Evolutionary conservation across 2,113 vertebrate genomes (phyloP), one percentile per base, ranked within the genome.

Genomic region (Oryzias celebensis): DNA sequence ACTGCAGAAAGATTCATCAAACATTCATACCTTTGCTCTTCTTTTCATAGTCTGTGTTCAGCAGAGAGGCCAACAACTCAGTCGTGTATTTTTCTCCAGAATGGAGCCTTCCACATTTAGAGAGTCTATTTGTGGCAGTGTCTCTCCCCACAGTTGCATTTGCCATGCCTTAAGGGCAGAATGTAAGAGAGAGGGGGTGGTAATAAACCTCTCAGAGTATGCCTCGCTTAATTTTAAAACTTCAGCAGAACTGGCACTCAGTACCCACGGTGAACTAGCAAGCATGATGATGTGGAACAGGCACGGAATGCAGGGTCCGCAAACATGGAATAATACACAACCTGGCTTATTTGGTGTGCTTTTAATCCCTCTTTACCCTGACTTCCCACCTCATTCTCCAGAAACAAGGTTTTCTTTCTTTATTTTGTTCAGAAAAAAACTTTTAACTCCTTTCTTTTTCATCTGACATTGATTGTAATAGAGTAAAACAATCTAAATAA

Each of bases 91-190:
- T 36, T 81, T 77, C 77, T 82, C 71, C 73, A 55, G 63, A 73
- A 76, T 78, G 76, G 78, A 82, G 64, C 60, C 72, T 74, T 87
- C 82, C 84, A 84, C 81, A 82, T 90, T 90, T 87, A 85, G 83
- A 86, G 82, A 76, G 57, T 85, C 88, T 91, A 90, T 91, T 91
- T 89, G 83, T 78, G 81, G 73, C 78, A 66, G 69, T 55, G 68
- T 80, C 71, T 85, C 82, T 79, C 78, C 36, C 36, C 73, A 71
- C 65, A 74, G 77, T 83, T 85, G 75, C 86, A 70, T 77, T 85
- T 77, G 71, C 77, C 68, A 62, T 86, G 75, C 84, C 88, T 82
- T 1, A 72, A 84, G 85, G 86, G 80, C 60, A 58, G 56, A 63
- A 36, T 31, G 58, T 52, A 16, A 14, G 24, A 16, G 6, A 20